phyloP scores from a whole-genome alignment of 2,888 invertebrate species.

The Cephus sareptanus region DNA sequence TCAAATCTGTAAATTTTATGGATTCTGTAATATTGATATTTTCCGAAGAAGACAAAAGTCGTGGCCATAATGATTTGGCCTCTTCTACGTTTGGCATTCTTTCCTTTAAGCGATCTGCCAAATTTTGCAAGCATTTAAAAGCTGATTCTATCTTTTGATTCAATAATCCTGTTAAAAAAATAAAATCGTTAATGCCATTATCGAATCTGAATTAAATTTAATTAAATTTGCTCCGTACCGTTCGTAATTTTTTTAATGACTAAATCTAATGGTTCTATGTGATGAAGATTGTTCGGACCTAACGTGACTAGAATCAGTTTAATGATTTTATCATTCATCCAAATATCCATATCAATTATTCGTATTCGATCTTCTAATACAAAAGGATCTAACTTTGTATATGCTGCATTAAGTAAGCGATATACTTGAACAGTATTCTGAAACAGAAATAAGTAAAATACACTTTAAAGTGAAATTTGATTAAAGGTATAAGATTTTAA shows the following conservation, averaged over 20 bases:
- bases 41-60: slow-evolving; percentile 30
- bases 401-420: slow-evolving; percentile 31
- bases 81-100: slow-evolving; percentile 38
- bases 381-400: slow-evolving; percentile 23
- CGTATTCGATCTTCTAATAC: slow-evolving; percentile 23
- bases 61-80: slow-evolving; percentile 35
- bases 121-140: slow-evolving; percentile 34
- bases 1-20: slow-evolving; percentile 32
- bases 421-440: slow-evolving; percentile 41
- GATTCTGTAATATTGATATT: slow-evolving; percentile 26
- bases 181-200: not conserved
- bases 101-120: slow-evolving; percentile 34
- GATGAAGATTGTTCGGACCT: slow-evolving; percentile 22
- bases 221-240: not conserved
- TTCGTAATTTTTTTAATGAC: slow-evolving; percentile 2
- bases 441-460: slow-evolving; percentile 10
- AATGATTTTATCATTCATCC: slow-evolving; percentile 26
- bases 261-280: slow-evolving; percentile 40
- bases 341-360: slow-evolving; percentile 40
- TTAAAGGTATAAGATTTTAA: not conserved
- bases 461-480: not conserved
- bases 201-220: not conserved
- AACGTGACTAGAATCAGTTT: slow-evolving; percentile 36
- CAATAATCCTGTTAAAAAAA: not conserved
- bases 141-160: not conserved